Evolutionary conservation across 2,797 vertebrate species (phyloP).

Genomic region (Cyprinella venusta): DNA sequence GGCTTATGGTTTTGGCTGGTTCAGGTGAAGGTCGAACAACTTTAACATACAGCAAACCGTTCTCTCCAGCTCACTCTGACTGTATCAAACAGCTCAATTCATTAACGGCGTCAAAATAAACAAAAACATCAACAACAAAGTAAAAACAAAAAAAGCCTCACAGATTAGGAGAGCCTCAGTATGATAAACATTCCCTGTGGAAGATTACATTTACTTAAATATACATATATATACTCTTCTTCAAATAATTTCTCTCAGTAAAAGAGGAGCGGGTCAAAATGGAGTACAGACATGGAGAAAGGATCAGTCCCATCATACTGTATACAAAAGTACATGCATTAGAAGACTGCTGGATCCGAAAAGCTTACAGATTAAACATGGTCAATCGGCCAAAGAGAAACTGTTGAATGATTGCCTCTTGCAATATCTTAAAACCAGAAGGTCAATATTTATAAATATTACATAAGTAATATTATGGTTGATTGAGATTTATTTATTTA

Average conservation of each 20-base stretch:
- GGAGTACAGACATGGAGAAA: constrained; percentile 65
- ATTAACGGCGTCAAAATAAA: constrained; percentile 69
- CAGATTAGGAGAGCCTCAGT: constrained; percentile 69
- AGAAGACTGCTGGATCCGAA: constrained; percentile 60
- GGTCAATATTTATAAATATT: constrained; percentile 73
- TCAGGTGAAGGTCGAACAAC: constrained; percentile 46
- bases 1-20: constrained; percentile 49
- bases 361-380: constrained; percentile 41
- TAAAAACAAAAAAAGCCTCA: constrained; percentile 51
- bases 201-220: constrained; percentile 74
- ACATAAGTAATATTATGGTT: constrained; percentile 71
- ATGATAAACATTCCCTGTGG: constrained; percentile 71
- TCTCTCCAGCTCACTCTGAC: constrained; percentile 50
- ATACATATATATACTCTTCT: constrained; percentile 68
- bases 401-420: constrained; percentile 82
- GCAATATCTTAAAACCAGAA: constrained; percentile 77
- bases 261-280: constrained; percentile 66
- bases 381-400: constrained; percentile 63
- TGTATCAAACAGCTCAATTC: constrained; percentile 73
- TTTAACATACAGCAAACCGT: constrained; percentile 62
- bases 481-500: constrained; percentile 73
- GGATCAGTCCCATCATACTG: constrained; percentile 70
- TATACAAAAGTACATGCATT: constrained; percentile 65
- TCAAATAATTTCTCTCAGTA: constrained; percentile 72
- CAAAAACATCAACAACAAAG: constrained; percentile 66